Percentiles rank a stretch among this genome's conserved stretches.
Conservation (phyloP, 2,888 invertebrate genomes). For the Rotaria socialis region DNA sequence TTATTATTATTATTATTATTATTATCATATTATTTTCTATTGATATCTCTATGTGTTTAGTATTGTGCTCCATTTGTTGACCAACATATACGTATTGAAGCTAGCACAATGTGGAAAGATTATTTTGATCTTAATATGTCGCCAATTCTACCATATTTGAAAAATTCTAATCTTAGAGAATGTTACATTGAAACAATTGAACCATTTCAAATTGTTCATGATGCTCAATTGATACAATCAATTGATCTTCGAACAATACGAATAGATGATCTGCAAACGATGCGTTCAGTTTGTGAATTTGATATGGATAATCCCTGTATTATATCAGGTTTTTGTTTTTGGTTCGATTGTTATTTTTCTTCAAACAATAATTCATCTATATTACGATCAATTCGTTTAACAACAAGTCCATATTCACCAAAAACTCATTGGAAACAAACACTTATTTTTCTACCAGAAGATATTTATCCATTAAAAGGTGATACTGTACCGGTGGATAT, state of each 20-base stretch:
- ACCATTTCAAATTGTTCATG: constrained; percentile 50
- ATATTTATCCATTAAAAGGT: constrained; percentile 65
- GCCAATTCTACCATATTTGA: constrained; percentile 49
- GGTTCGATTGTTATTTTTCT: constrained; percentile 56
- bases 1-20: constrained; percentile 48
- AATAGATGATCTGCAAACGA: constrained; percentile 49
- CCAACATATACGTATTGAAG: neutral
- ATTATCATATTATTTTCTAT: constrained; percentile 43
- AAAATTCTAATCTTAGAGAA: constrained; percentile 48
- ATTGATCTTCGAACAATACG: constrained; percentile 53
- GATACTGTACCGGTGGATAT: constrained; percentile 53
- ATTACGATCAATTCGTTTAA: constrained; percentile 65
- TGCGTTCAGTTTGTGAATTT: constrained; percentile 50
- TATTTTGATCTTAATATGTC: constrained; percentile 57
- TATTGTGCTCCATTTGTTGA: constrained; percentile 14
- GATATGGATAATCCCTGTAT: constrained; percentile 49
- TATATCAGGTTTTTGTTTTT: constrained; percentile 56
- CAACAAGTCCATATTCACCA: constrained; percentile 72
- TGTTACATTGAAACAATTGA: constrained; percentile 51
- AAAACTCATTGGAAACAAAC: constrained; percentile 93
- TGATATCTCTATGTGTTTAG: neutral
- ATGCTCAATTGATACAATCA: constrained; percentile 50
- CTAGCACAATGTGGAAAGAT: constrained; percentile 52
- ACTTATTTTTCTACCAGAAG: constrained; percentile 75
- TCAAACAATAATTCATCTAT: constrained; percentile 41